Evolutionary conservation across 2,888 invertebrate species (phyloP), one percentile per base, ranked within the genome.

Genomic region (Cantharis flavilabris): DNA sequence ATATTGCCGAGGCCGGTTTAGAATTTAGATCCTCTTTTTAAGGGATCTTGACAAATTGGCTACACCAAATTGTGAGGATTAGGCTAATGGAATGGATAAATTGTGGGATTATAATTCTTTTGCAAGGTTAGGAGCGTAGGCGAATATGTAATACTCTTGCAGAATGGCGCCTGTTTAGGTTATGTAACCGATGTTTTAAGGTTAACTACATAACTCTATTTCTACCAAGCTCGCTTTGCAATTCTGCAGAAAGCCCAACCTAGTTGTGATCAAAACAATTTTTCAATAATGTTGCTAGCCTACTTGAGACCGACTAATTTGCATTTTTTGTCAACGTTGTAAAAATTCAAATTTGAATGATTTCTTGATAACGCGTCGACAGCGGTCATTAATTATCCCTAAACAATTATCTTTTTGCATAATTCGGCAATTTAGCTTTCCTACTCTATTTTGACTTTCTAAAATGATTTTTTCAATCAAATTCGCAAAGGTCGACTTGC

Each of bases 111-210:
- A 79, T 80, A 80, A 80, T 71, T 80, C 78, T 79, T 78, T 76
- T 70, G 79, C 77, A 80, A 80, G 80, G 80, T 79, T 81, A 76
- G 23, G 70, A 76, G 76, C 72, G 81, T 81, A 80, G 81, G 81
- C 80, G 81, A 77, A 70, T 72, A 73, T 76, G 69, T 75, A 76
- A 71, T 69, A 70, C 70, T 71, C 30, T 76, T 75, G 76, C 81
- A 75, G 79, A 78, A 72, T 75, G 81, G 81, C 81, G 81, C 81
- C 81, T 81, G 78, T 80, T 80, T 80, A 75, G 77, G 79, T 81
- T 81, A 81, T 78, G 78, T 79, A 81, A 81, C 81, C 28, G 71
- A 70, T 76, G 69, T 69, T 67, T 71, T 80, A 80, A 80, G 78
- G 80, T 78, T 76, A 80, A 78, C 76, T 71, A 76, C 79, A 77